These are phyloP conservation scores for Megalonaias nervosa DNA, from an alignment of 1,140 invertebrate species.

Conservation along the genomic window DNA sequence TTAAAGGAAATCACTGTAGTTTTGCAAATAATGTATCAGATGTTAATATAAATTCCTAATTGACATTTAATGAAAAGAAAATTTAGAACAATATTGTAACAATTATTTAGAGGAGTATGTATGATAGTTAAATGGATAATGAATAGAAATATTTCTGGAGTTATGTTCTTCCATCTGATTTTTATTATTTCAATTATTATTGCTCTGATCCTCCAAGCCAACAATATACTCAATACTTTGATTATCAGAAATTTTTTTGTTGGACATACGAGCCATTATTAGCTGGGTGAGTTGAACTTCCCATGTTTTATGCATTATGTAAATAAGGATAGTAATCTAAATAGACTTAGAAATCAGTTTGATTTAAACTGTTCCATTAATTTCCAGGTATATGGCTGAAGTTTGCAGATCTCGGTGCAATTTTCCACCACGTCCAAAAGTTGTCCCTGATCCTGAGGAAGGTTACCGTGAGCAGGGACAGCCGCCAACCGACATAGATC, in stretches of 20 bases:
- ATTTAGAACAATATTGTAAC: too few relatives aligned
- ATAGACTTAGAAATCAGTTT: neutral
- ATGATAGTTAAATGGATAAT: too few relatives aligned
- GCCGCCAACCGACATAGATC: conserved; percentile 82
- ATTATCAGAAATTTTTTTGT: neutral
- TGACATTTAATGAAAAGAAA: too few relatives aligned
- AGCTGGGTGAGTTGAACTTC: neutral
- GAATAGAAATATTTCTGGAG: too few relatives aligned
- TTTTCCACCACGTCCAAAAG: conserved; percentile 74
- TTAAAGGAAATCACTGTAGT: too few relatives aligned
- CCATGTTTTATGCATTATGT: neutral
- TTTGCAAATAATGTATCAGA: too few relatives aligned
- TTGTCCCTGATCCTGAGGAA: conserved; percentile 75
- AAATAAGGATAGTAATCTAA: neutral
- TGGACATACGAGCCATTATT: neutral
- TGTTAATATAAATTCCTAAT: too few relatives aligned
- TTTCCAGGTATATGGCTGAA: conserved; percentile 54
- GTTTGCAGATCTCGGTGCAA: conserved; percentile 76
- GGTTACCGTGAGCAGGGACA: conserved; percentile 75
- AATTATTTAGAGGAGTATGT: too few relatives aligned
- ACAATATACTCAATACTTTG: too few relatives aligned
- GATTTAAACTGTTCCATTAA: conserved; percentile 1
- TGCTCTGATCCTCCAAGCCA: too few relatives aligned
- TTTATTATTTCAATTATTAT: too few relatives aligned
- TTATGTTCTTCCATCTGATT: too few relatives aligned